phyloP scores from a whole-genome alignment of 2,888 invertebrate genomes.

The Drosophila birchii region DNA sequence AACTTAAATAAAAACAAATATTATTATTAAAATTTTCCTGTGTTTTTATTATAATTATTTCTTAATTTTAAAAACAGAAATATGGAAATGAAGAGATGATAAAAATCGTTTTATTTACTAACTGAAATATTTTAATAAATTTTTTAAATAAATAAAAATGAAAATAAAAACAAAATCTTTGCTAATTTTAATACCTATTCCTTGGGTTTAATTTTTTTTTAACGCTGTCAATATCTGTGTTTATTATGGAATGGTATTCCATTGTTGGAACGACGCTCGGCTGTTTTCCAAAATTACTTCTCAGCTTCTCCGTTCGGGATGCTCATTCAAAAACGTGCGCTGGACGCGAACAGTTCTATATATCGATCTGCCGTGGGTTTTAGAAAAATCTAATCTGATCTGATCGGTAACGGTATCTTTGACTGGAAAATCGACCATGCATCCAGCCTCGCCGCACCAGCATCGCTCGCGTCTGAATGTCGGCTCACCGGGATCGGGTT shows the following conservation, averaged over 20 bases:
- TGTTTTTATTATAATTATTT: neutral
- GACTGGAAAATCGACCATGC: slow-evolving; percentile 55
- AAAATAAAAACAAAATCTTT: neutral
- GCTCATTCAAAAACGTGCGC: slow-evolving; percentile 66
- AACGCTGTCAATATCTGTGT: neutral
- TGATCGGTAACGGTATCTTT: neutral
- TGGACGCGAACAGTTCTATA: slow-evolving; percentile 68
- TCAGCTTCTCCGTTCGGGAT: slow-evolving; percentile 14
- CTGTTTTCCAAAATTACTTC: slow-evolving; percentile 23
- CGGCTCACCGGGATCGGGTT: slow-evolving; percentile 59
- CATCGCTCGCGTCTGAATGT: slow-evolving; percentile 72
- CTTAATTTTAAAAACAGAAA: too few relatives aligned
- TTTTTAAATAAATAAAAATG: neutral
- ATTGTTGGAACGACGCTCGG: slow-evolving; percentile 16
- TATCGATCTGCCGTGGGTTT: slow-evolving; percentile 24
- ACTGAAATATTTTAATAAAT: neutral
- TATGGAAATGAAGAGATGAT: too few relatives aligned
- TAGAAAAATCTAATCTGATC: slow-evolving; percentile 1
- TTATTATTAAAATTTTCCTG: neutral
- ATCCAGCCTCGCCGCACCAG: slow-evolving; percentile 73
- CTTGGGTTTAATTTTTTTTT: neutral
- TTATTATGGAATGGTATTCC: slow-evolving; percentile 10
- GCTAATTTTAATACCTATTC: neutral
- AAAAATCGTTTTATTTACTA: too few relatives aligned
- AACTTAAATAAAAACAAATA: neutral